Percentiles rank a stretch among this genome's conserved stretches.
phyloP scores from a whole-genome alignment of 2,113 vertebrate species.

The Argyrosomus japonicus region DNA sequence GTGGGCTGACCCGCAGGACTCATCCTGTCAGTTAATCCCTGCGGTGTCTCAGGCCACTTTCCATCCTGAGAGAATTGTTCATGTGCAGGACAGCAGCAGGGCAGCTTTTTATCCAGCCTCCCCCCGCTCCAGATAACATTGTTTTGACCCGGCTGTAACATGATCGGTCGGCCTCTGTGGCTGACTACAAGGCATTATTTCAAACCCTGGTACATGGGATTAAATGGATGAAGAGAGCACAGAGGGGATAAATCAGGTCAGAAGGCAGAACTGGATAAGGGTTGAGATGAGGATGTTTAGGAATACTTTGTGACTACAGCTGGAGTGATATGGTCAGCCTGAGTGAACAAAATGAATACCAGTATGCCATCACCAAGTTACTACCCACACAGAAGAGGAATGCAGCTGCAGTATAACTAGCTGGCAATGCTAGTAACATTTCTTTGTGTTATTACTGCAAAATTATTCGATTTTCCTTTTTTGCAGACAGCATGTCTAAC shows the following conservation, averaged over 20 bases:
- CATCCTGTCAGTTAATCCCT: constrained; percentile 50
- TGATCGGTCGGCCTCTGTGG: constrained; percentile 56
- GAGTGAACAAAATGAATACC: background rate
- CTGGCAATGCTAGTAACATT: background rate
- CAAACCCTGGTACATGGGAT: constrained; percentile 66
- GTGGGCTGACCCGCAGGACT: constrained; percentile 13
- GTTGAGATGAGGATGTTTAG: constrained; percentile 41
- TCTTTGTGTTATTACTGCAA: background rate
- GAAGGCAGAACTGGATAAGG: constrained; percentile 45
- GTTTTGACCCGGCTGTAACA: constrained; percentile 66
- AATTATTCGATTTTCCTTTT: background rate
- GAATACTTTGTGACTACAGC: constrained; percentile 12
- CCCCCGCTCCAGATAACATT: constrained; percentile 37
- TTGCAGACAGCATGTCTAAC: constrained; percentile 9
- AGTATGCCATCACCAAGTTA: background rate
- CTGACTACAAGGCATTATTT: constrained; percentile 67
- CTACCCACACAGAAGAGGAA: background rate
- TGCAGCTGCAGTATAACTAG: background rate
- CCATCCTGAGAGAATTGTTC: constrained; percentile 46
- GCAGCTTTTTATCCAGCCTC: constrained; percentile 42
- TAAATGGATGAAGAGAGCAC: constrained; percentile 64
- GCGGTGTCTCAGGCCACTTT: constrained; percentile 38
- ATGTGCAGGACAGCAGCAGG: constrained; percentile 27
- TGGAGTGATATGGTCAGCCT: background rate
- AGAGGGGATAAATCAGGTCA: constrained; percentile 62